phyloP scores from a whole-genome alignment of 2,113 vertebrate species.

The Onychostruthus taczanowskii region DNA sequence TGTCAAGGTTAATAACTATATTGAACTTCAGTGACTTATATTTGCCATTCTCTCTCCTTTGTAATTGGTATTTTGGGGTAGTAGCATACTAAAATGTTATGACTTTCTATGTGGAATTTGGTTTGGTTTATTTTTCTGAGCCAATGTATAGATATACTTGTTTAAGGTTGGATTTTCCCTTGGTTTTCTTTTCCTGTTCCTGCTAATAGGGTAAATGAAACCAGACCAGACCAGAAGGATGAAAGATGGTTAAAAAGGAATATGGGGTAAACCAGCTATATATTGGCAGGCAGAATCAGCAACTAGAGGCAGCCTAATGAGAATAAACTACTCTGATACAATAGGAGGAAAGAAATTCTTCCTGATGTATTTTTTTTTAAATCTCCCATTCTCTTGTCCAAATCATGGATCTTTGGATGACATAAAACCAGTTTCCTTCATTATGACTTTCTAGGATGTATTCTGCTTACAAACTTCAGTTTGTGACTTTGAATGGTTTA shows the following conservation, averaged over 20 bases:
- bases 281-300: neutral
- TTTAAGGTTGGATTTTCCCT: neutral
- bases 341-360: neutral
- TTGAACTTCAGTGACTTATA: neutral
- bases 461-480: neutral
- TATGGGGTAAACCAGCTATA: neutral
- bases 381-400: neutral
- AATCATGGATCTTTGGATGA: neutral
- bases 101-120: neutral
- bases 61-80: neutral
- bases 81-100: neutral
- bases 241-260: neutral
- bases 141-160: neutral
- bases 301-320: neutral
- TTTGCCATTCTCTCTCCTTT: neutral
- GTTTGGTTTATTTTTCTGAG: neutral
- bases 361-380: accelerated
- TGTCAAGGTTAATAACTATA: neutral
- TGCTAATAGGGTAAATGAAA: neutral
- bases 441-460: neutral
- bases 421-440: neutral
- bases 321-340: neutral
- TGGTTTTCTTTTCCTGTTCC: neutral
- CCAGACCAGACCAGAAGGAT: neutral
- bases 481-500: neutral